A percentile compares a stretch with the other conserved stretches of the same genome.
phyloP scores from a whole-genome alignment of 2,888 invertebrate genomes.

The Eulithis prunata region DNA sequence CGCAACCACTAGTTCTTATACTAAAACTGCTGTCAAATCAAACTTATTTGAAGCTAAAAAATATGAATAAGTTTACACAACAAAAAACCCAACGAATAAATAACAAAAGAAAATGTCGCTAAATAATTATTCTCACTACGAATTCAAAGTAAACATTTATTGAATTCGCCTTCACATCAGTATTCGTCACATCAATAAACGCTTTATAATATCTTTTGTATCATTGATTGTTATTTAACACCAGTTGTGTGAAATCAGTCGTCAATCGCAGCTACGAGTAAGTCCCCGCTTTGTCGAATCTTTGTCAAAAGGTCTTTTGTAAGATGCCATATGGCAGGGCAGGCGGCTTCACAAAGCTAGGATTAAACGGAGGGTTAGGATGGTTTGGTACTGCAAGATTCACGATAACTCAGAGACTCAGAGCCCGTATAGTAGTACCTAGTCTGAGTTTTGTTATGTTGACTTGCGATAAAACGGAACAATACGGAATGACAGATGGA shows the following conservation, averaged over 20 bases:
- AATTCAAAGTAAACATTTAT: conserved; percentile 40
- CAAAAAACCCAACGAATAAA: neutral
- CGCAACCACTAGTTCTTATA: too few species aligned
- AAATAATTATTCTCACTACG: conserved; percentile 4
- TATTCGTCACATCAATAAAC: conserved; percentile 50
- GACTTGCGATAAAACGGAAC: too few species aligned
- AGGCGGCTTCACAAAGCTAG: conserved; percentile 57
- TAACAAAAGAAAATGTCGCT: conserved; percentile 5
- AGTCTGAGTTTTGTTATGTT: too few species aligned
- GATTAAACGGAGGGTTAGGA: conserved; percentile 63
- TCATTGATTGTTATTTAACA: conserved; percentile 63
- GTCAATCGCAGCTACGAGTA: conserved; percentile 66
- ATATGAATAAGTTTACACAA: too few species aligned
- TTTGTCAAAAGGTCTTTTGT: conserved; percentile 62
- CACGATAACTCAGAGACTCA: neutral
- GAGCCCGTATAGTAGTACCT: too few species aligned
- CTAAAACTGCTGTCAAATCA: too few species aligned
- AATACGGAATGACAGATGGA: too few species aligned
- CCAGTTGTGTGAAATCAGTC: conserved; percentile 70
- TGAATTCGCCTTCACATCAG: conserved; percentile 40
- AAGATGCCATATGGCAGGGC: conserved; percentile 76
- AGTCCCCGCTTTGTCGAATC: conserved; percentile 64
- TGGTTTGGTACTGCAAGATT: conserved; percentile 13
- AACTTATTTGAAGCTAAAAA: too few species aligned
- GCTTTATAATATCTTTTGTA: conserved; percentile 56